Conservation (phyloP, 2,888 invertebrate species). For the Hemithea aestivaria region DNA sequence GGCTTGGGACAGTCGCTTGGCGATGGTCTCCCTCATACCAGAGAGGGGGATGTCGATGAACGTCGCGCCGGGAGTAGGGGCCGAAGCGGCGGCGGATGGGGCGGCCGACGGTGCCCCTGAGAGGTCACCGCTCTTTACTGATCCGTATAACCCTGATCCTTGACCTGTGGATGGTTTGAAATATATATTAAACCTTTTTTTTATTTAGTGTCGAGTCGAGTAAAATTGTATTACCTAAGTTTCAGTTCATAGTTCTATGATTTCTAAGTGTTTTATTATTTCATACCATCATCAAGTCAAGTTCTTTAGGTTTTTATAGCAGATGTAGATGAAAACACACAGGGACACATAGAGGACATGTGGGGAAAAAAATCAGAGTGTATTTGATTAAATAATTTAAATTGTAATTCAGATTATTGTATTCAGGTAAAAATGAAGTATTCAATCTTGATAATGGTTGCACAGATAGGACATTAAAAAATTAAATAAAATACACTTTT, state of each 20-base stretch:
- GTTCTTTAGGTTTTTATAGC: not conserved
- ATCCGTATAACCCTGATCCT: slow-evolving; percentile 90
- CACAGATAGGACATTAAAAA: too few species aligned
- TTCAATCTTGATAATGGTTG: too few species aligned
- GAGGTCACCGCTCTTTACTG: slow-evolving; percentile 90
- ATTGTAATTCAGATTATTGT: too few species aligned
- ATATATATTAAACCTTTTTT: slow-evolving; percentile 22
- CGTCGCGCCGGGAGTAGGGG: slow-evolving; percentile 68
- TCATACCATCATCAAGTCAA: slow-evolving; percentile 20
- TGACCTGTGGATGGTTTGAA: slow-evolving; percentile 63
- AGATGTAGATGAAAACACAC: too few species aligned
- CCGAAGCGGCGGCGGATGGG: slow-evolving; percentile 24
- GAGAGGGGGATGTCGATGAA: slow-evolving; percentile 90
- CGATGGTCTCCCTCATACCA: slow-evolving; percentile 92
- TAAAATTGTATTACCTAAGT: too few species aligned
- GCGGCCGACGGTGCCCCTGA: slow-evolving; percentile 48
- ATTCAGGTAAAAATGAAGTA: too few species aligned
- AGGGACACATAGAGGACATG: too few species aligned
- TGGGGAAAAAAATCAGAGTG: too few species aligned
- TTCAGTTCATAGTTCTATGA: not conserved
- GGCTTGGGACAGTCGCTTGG: slow-evolving; percentile 91
- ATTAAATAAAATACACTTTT: too few species aligned
- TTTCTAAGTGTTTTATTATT: slow-evolving; percentile 9
- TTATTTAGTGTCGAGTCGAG: too few species aligned
- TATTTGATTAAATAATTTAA: too few species aligned